Conservation (phyloP, 1,140 invertebrate genomes). For the Trichogramma pretiosum region DNA sequence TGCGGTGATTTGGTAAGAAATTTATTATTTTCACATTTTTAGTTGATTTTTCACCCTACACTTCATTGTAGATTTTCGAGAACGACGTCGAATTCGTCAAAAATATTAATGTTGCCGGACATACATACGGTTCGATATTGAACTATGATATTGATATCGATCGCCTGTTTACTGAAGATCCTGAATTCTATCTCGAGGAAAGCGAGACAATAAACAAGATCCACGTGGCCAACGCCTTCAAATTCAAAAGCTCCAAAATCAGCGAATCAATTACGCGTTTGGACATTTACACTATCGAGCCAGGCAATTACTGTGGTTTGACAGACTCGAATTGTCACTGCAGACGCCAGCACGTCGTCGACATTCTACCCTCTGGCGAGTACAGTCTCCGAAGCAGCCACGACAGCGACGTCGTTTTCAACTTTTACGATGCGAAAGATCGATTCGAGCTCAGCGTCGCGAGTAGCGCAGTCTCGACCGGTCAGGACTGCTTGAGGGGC, state of each 20-base stretch:
- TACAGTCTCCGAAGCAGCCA: background rate
- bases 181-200: no score
- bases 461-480: slow-evolving; percentile 21
- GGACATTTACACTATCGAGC: slow-evolving; percentile 21
- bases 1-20: slow-evolving; percentile 30
- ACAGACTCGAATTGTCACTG: slow-evolving; percentile 27
- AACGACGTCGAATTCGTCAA: slow-evolving; percentile 9
- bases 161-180: no score
- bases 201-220: no score
- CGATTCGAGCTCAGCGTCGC: slow-evolving; percentile 20
- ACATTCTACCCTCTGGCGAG: background rate
- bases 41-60: no score
- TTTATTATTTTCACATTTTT: no score
- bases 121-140: no score
- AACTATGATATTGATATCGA: no score
- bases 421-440: slow-evolving; percentile 21
- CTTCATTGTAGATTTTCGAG: slow-evolving; percentile 24
- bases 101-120: slow-evolving; percentile 12
- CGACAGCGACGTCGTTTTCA: slow-evolving; percentile 1
- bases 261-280: slow-evolving; percentile 15
- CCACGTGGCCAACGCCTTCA: no score
- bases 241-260: slow-evolving; percentile 18
- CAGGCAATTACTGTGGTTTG: slow-evolving; percentile 26
- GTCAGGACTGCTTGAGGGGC: slow-evolving; percentile 12
- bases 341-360: slow-evolving; percentile 21